Conservation (phyloP, 2,888 invertebrate genomes). For the Bellardia pandia region DNA sequence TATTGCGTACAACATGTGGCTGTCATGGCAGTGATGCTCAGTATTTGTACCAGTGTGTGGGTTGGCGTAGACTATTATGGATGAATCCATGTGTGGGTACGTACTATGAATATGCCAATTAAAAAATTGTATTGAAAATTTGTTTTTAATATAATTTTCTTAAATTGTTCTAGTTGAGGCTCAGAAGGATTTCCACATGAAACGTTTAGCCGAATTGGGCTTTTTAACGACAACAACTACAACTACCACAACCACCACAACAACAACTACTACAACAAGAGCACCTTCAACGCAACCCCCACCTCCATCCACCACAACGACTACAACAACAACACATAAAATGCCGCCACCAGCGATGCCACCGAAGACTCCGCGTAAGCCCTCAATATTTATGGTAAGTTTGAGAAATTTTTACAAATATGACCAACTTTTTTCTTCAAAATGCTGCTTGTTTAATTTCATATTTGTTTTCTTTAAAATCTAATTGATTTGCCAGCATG, state of each 20-base stretch:
- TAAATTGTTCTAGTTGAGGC: slow-evolving; percentile 89
- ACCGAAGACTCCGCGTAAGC: slow-evolving; percentile 79
- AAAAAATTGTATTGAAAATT: not conserved
- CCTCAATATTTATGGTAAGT: slow-evolving; percentile 74
- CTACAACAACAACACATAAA: slow-evolving; percentile 81
- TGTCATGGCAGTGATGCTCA: slow-evolving; percentile 94
- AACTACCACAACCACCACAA: slow-evolving; percentile 85
- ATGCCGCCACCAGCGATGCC: slow-evolving; percentile 81
- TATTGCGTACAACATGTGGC: slow-evolving; percentile 93
- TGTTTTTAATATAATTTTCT: not conserved
- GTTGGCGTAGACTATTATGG: slow-evolving; percentile 95
- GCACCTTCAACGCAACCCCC: slow-evolving; percentile 76
- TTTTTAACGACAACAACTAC: slow-evolving; percentile 85
- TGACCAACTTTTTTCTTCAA: not conserved
- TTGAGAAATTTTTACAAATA: not conserved
- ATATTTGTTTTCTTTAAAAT: too few species aligned
- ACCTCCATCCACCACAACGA: slow-evolving; percentile 79
- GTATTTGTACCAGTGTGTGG: slow-evolving; percentile 93
- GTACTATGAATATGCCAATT: slow-evolving; percentile 79
- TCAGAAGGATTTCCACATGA: slow-evolving; percentile 93
- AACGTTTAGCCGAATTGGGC: slow-evolving; percentile 85
- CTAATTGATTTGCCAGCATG: not conserved
- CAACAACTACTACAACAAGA: slow-evolving; percentile 83
- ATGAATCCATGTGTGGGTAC: slow-evolving; percentile 96
- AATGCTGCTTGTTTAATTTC: not conserved